Evolutionary conservation across 1,140 invertebrate genomes (phyloP).

Genomic region (Penaeus chinensis): DNA sequence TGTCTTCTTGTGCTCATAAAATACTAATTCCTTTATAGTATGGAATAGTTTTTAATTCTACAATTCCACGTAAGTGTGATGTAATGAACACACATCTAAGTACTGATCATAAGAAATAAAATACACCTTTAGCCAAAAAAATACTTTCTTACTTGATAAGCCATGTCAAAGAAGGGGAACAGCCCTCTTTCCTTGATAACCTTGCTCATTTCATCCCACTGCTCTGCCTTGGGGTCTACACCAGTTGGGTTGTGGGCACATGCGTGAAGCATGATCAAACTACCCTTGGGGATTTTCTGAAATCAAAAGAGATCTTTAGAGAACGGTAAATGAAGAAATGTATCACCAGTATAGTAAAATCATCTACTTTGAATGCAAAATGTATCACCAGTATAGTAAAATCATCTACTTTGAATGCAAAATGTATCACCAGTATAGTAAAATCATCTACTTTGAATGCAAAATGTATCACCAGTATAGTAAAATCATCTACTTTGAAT

Average conservation of each 20-base stretch:
- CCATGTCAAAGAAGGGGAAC: constrained; percentile 99
- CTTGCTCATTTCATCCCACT: constrained; percentile 88
- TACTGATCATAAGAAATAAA: no score
- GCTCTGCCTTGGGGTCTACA: constrained; percentile 91
- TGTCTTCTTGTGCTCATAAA: no score
- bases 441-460: no score
- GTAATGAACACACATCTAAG: no score
- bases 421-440: neutral
- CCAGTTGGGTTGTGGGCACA: constrained; percentile 99
- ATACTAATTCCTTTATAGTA: no score
- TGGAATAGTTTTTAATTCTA: no score
- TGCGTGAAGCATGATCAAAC: constrained; percentile 94
- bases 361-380: neutral
- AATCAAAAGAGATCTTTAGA: constrained; percentile 66
- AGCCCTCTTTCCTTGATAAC: constrained; percentile 85
- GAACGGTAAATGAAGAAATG: neutral
- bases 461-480: neutral
- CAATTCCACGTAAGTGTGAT: no score
- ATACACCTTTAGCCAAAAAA: neutral
- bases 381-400: neutral
- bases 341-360: neutral
- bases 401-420: no score
- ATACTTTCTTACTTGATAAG: constrained; percentile 81
- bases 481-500: no score
- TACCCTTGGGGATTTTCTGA: constrained; percentile 92